A percentile compares a stretch with the other conserved stretches of the same genome.
Conservation (phyloP, 2,888 invertebrate genomes). For the Aspidiotus rigidus region DNA sequence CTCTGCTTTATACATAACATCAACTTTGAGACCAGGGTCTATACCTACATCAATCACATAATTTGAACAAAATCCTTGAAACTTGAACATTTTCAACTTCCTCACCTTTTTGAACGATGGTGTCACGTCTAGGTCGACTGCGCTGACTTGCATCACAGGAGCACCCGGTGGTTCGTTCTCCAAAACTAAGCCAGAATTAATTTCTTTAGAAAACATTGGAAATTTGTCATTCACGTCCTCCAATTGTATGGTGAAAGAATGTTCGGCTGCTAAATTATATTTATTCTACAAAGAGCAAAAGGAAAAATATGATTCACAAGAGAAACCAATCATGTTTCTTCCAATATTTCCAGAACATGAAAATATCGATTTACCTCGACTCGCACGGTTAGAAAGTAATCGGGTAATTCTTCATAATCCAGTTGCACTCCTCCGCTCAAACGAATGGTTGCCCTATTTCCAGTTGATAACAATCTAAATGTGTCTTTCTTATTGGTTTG, state of each 20-base stretch:
- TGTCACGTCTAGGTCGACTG: constrained; percentile 79
- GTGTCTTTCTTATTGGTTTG: constrained; percentile 77
- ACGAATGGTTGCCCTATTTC: constrained; percentile 54
- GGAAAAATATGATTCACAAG: constrained; percentile 1
- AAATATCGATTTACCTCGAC: constrained; percentile 49
- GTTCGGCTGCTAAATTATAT: constrained; percentile 67
- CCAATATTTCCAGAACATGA: not conserved
- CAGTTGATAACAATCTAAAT: constrained; percentile 54
- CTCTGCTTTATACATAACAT: too few species aligned
- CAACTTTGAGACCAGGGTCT: too few species aligned
- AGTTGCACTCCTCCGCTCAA: constrained; percentile 56
- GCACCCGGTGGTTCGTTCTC: constrained; percentile 78
- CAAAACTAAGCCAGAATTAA: constrained; percentile 67
- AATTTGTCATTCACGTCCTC: constrained; percentile 86
- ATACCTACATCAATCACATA: too few species aligned
- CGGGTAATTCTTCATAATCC: constrained; percentile 75
- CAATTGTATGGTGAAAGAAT: constrained; percentile 65
- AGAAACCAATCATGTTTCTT: too few species aligned
- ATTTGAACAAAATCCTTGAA: too few species aligned
- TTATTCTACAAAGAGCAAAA: constrained; percentile 52
- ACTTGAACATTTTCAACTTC: not conserved
- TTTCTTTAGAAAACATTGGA: constrained; percentile 67
- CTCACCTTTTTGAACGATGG: constrained; percentile 63
- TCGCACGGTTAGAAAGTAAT: constrained; percentile 72
- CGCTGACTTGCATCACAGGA: constrained; percentile 76